Evolutionary conservation across 1,140 invertebrate genomes (phyloP), one percentile per base, ranked within the genome.

Genomic region (Sweltsa coloradensis): DNA sequence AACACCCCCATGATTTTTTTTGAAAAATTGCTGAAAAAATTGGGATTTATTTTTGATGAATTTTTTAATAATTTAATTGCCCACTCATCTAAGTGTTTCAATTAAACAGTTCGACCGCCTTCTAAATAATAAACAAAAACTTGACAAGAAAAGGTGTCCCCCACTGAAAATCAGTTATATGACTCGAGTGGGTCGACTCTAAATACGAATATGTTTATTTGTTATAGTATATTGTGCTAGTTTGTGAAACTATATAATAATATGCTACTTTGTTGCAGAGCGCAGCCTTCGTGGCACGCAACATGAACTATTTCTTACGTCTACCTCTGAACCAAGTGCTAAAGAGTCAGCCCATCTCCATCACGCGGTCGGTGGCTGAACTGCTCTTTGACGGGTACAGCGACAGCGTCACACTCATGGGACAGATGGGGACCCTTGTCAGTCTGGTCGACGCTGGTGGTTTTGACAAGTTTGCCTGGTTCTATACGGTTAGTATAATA

Each of bases 311-410:
- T 1, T 76, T 0, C 73, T 69, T 53, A 50, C 71, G 39, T 50
- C 70, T 0, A 62, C 76, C 0, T 72, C 76, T 57, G 59, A 66
- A 26, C 62, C 55, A 84, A 45, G 55, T 68, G 19, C 41, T 54
- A 42, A 65, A 72, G 34, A 69, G 70, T 48, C 69, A 73, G 31
- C 56, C 62, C 24, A 51, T 83, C 43, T 68, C 75, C 49, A 56
- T 81, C 0, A 80, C 72, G 0, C 82, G 79, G 56, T 75, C 72
- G 21, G 79, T 75, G 0, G 56, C 69, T 14, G 69, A 82, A 60
- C 67, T 81, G 48, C 59, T 88, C 3, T 89, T 87, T 61, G 74
- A 85, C 25, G 85, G 85, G 5, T 88, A 81, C 52, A 61, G 78
- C 3, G 85, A 88, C 59, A 60, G 71, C 4, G n/a, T n/a, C n/a